Percentiles rank a stretch among this genome's conserved stretches.
Conservation (phyloP, 1,140 invertebrate genomes). For the Drosophila busckii region DNA sequence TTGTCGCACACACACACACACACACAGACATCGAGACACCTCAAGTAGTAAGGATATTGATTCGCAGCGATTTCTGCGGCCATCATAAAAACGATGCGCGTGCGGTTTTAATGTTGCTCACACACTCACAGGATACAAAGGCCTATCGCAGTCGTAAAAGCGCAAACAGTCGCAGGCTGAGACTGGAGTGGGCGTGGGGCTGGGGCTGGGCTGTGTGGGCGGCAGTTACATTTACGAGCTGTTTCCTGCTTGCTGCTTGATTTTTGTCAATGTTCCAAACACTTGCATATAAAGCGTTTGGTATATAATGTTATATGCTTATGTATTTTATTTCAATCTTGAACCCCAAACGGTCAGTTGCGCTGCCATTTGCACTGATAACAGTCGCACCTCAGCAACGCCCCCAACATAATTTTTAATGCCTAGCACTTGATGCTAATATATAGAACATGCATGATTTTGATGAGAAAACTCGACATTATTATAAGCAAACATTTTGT, state of each 20-base stretch:
- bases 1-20: slow-evolving; percentile 1
- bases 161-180: no score
- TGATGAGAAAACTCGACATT: no score
- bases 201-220: no score
- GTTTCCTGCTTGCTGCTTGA: slow-evolving; percentile 21
- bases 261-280: slow-evolving; percentile 5
- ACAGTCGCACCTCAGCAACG: no score
- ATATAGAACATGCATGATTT: no score
- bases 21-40: background rate
- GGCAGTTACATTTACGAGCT: slow-evolving; percentile 42
- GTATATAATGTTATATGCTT: slow-evolving; percentile 31
- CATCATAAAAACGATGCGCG: slow-evolving; percentile 40
- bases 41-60: slow-evolving; percentile 2
- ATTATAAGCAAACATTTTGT: no score
- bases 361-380: no score
- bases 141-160: slow-evolving; percentile 27
- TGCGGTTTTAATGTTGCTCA: slow-evolving; percentile 41
- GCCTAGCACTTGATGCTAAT: no score
- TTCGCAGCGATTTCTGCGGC: slow-evolving; percentile 24
- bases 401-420: no score
- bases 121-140: background rate
- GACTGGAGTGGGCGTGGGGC: no score
- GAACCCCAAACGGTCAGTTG: slow-evolving; percentile 9
- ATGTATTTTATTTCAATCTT: slow-evolving; percentile 30
- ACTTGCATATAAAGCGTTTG: no score